A percentile compares a stretch with the other conserved stretches of the same genome.
phyloP scores from a whole-genome alignment of 2,797 vertebrate genomes.

The Chromis chromis region DNA sequence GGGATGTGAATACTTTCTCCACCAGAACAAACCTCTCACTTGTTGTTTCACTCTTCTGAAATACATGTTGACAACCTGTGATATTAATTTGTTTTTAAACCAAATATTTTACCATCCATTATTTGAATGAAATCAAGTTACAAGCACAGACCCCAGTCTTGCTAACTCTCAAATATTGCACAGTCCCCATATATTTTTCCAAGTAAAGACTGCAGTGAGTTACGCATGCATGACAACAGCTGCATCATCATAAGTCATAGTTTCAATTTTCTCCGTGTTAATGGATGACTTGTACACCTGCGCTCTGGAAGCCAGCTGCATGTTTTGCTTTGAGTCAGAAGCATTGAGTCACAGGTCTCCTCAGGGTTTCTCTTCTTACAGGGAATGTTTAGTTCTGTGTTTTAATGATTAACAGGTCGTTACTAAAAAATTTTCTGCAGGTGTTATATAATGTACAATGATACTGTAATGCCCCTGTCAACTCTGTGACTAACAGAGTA shows the following conservation, averaged over 20 bases:
- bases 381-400: conserved; percentile 9
- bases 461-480: conserved; percentile 13
- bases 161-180: not conserved
- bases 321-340: conserved; percentile 16
- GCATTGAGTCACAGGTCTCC: conserved; percentile 56
- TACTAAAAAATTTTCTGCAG: conserved; percentile 44
- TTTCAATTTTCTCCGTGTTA: conserved; percentile 19
- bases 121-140: not conserved
- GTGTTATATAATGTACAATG: conserved; percentile 57
- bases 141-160: no score
- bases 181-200: not conserved
- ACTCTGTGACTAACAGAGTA: not conserved
- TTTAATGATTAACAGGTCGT: conserved; percentile 76
- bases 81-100: not conserved
- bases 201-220: not conserved
- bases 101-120: not conserved
- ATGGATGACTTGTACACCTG: conserved; percentile 17
- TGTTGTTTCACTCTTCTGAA: no score
- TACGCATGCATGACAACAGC: not conserved
- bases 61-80: not conserved
- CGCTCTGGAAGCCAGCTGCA: conserved; percentile 19
- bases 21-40: no score
- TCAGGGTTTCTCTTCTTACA: conserved; percentile 32
- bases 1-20: no score
- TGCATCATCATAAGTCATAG: conserved; percentile 45